These are phyloP conservation scores for Drosophila kurseongensis DNA, from an alignment of 1,140 invertebrate species.

Conservation along the genomic window DNA sequence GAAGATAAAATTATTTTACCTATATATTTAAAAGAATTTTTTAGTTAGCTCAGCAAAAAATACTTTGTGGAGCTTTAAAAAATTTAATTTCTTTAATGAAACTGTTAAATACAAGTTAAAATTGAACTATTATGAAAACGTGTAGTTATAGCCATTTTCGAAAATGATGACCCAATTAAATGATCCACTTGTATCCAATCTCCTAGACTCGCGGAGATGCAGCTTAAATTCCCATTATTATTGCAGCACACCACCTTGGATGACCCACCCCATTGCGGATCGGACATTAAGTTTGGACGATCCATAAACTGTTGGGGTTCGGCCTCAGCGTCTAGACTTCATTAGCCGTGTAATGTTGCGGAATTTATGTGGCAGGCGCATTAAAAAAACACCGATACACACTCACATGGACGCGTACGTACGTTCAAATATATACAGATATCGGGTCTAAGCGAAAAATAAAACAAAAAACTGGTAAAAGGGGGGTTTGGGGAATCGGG, in stretches of 20 bases:
- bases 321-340: constrained; percentile 70
- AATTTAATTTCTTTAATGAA: too few species aligned
- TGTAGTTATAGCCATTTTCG: too few species aligned
- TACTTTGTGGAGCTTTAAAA: too few species aligned
- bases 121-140: too few species aligned
- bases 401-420: constrained; percentile 2
- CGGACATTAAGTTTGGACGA: constrained; percentile 24
- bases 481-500: constrained; percentile 1
- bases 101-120: too few species aligned
- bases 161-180: not conserved
- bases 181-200: not conserved
- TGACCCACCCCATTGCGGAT: not conserved
- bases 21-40: too few species aligned
- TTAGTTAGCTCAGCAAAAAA: too few species aligned
- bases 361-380: constrained; percentile 80
- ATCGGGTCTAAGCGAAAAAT: constrained; percentile 30
- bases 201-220: not conserved
- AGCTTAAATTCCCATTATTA: not conserved
- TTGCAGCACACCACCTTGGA: not conserved
- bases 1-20: too few species aligned
- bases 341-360: constrained; percentile 76
- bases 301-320: constrained; percentile 33
- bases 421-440: constrained; percentile 5
- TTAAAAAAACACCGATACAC: constrained; percentile 59
- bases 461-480: constrained; percentile 33